Conservation (phyloP, 1,140 invertebrate genomes). For the Drosophila trapezifrons region DNA sequence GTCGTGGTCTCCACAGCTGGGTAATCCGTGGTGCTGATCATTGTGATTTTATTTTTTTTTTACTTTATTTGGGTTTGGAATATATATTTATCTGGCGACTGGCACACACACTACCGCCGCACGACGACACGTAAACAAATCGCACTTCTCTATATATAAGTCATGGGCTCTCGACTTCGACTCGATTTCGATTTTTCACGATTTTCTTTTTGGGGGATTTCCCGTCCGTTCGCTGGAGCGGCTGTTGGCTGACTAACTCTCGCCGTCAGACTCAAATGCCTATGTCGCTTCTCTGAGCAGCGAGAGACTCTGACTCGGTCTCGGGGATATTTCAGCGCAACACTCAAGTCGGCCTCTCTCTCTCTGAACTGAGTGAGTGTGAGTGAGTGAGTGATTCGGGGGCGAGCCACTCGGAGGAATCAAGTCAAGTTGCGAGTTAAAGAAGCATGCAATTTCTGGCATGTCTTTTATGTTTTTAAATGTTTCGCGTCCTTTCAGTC, state of each 20-base stretch:
- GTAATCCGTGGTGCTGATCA: constrained; percentile 60
- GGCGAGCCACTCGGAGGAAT: constrained; percentile 15
- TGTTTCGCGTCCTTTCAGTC: constrained; percentile 52
- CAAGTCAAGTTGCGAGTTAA: constrained; percentile 57
- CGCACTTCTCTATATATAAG: constrained; percentile 51
- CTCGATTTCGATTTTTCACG: constrained; percentile 8
- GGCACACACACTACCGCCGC: constrained; percentile 45
- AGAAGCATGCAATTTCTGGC: constrained; percentile 59
- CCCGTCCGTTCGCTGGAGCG: constrained; percentile 67
- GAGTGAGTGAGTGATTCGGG: constrained; percentile 10
- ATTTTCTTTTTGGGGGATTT: constrained; percentile 11
- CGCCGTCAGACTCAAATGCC: constrained; percentile 17
- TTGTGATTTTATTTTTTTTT: constrained; percentile 13
- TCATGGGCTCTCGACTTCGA: constrained; percentile 54
- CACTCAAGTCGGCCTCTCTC: constrained; percentile 7
- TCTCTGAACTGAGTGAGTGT: constrained; percentile 17
- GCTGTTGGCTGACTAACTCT: constrained; percentile 66
- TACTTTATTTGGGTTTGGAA: constrained; percentile 10
- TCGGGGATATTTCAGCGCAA: constrained; percentile 15
- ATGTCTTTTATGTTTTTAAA: constrained; percentile 62
- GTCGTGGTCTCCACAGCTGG: constrained; percentile 52
- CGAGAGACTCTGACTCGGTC: too few relatives aligned
- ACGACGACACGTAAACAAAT: constrained; percentile 70
- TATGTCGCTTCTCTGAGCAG: constrained; percentile 39
- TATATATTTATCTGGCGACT: constrained; percentile 20